phyloP scores from a whole-genome alignment of 1,140 invertebrate genomes.

The Drosophila kurseongensis region DNA sequence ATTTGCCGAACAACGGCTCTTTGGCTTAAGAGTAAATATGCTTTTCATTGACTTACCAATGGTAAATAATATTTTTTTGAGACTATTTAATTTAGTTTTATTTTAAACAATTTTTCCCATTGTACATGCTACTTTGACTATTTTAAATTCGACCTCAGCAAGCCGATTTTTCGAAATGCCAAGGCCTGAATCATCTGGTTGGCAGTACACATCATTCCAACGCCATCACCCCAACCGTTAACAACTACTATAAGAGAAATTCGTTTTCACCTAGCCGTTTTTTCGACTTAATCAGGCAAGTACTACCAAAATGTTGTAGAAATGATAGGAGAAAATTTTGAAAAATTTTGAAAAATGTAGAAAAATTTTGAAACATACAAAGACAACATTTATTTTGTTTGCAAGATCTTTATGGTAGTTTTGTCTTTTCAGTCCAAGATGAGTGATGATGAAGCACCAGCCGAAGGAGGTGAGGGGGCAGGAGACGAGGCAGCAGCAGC shows the following conservation, averaged over 20 bases:
- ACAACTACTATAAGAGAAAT: conserved; percentile 12
- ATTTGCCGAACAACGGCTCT: too few species aligned
- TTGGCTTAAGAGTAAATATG: too few species aligned
- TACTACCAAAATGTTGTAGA: background rate
- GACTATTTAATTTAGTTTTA: background rate
- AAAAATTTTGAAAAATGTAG: too few species aligned
- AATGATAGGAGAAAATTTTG: background rate
- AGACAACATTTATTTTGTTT: too few species aligned
- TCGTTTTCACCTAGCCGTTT: background rate
- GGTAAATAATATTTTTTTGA: background rate
- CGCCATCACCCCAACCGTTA: conserved; percentile 2
- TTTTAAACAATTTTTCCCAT: background rate
- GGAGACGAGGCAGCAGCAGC: background rate
- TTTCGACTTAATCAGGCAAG: conserved; percentile 6
- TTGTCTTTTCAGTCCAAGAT: background rate
- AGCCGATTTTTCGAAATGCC: conserved; percentile 13
- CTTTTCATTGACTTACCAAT: background rate
- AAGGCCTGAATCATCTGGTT: background rate
- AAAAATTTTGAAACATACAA: too few species aligned
- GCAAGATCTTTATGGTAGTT: too few species aligned
- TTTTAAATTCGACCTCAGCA: conserved; percentile 8
- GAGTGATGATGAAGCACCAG: background rate
- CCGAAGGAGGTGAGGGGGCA: background rate
- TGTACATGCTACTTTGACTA: conserved; percentile 1
- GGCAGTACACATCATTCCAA: conserved; percentile 11